Conservation (phyloP, 2,113 vertebrate genomes). For the Ceyx margarethae region DNA sequence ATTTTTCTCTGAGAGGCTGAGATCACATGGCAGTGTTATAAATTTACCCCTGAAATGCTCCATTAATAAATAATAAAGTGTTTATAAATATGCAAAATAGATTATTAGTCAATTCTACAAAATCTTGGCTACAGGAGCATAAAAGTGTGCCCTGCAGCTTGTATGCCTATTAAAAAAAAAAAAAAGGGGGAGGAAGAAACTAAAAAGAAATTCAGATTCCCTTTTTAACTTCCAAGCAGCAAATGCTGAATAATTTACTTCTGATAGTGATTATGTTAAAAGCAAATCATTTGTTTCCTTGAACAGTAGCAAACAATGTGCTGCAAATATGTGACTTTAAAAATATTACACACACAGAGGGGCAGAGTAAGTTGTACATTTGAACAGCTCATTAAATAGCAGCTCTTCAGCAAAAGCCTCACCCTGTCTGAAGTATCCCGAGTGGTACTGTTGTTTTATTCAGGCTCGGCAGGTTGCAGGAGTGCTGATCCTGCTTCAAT, state of each 20-base stretch:
- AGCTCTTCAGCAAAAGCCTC: conserved; percentile 7
- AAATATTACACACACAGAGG: not conserved
- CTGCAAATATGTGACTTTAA: conserved; percentile 48
- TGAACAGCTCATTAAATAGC: conserved; percentile 28
- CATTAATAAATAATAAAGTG: conserved; percentile 76
- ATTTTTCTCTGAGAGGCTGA: conserved; percentile 55
- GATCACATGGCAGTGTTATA: conserved; percentile 53
- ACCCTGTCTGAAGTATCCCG: not conserved
- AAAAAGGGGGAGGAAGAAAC: not conserved
- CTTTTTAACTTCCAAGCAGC: conserved; percentile 60
- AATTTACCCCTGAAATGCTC: conserved; percentile 68
- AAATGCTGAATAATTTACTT: conserved; percentile 65
- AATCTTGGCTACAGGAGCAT: conserved; percentile 57
- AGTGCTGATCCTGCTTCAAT: conserved; percentile 16
- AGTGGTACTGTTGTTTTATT: conserved; percentile 37
- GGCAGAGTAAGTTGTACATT: not conserved
- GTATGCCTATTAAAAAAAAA: conserved; percentile 46
- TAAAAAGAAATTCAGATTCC: conserved; percentile 61
- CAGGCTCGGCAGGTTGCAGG: conserved; percentile 36
- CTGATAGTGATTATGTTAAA: conserved; percentile 57
- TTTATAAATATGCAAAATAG: conserved; percentile 79
- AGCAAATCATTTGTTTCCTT: conserved; percentile 64
- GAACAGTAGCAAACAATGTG: conserved; percentile 16
- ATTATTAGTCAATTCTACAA: conserved; percentile 73
- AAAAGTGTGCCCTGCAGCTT: conserved; percentile 62